Conservation (phyloP, 2,113 vertebrate species). For the Leptobrachium leishanense region DNA sequence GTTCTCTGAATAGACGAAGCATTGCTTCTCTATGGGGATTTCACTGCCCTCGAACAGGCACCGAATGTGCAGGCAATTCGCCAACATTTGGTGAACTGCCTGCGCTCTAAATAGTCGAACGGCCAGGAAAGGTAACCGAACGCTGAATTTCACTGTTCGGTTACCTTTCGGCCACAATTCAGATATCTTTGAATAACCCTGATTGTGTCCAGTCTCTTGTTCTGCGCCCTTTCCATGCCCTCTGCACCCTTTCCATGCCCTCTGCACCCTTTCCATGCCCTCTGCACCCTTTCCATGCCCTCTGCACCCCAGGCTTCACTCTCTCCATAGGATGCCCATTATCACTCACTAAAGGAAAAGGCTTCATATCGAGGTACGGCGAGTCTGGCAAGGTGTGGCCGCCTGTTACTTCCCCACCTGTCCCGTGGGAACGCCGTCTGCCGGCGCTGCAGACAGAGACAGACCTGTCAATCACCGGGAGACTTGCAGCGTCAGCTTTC, state of each 20-base stretch:
- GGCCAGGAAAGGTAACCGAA: no score
- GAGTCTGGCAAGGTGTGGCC: neutral
- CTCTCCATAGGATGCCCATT: neutral
- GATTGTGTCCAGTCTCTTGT: neutral
- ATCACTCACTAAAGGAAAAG: neutral
- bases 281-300: neutral
- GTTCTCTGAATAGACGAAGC: no score
- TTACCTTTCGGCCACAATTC: no score
- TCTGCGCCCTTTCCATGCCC: neutral
- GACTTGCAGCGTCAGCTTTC: neutral
- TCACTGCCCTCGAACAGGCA: no score
- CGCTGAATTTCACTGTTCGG: no score
- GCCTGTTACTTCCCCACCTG: neutral
- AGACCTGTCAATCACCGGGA: neutral
- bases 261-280: neutral
- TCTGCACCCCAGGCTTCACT: neutral
- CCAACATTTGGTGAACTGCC: no score
- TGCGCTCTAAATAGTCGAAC: no score
- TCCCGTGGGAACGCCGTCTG: neutral
- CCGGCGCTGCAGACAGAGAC: neutral
- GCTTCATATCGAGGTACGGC: neutral
- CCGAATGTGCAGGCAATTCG: no score
- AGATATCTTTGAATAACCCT: no score
- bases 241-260: neutral
- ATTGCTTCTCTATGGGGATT: no score